Evolutionary conservation across 2,888 invertebrate genomes (phyloP), one percentile per base, ranked within the genome.

Genomic region (Leptopterna dolabrata): DNA sequence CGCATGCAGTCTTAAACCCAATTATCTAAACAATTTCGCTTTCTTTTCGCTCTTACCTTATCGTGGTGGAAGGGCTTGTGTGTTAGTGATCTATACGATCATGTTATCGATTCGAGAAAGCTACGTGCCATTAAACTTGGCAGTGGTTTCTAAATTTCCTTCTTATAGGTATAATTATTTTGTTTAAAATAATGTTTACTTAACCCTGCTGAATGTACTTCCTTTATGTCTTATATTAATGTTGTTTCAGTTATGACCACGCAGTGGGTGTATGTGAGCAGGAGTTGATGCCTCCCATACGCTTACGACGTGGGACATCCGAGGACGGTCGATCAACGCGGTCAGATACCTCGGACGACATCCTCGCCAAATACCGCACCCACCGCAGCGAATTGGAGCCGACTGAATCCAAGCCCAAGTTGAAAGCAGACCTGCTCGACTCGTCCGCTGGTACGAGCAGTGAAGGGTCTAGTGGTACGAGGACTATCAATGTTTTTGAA

Each of bases 341-440:
- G 24, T 73, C 85, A 19, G 97, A 97, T 92, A 95, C 95, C 47
- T 95, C 96, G 0, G 98, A 98, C 91, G 98, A 98, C 91, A 99
- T 99, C 91, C 93, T 99, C 90, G 98, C 97, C 70, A 99, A 98
- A 92, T 99, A 99, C 92, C 94, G 98, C 3, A 94, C 95, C 24
- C 55, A 80, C 19, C 43, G 80, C 16, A 51, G 51, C 29, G 71
- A 70, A 19, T 16, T 29, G 90, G 95, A 95, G 91, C 93, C 94
- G 87, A 36, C 30, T 43, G 82, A 76, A 24, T 76, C 76, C n/a
- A 87, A 71, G 9, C 27, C 78, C 24, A 88, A 87, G 43, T 51
- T 24, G 16, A 88, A 88, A 87, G 89, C 90, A 43, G 89, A 82
- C 47, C 27, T 71, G 24, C 45, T 91, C 16, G 30, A 78, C 9